These are phyloP conservation scores for Copsychus sechellarum DNA, from an alignment of 2,113 vertebrate species.

Conservation along the genomic window DNA sequence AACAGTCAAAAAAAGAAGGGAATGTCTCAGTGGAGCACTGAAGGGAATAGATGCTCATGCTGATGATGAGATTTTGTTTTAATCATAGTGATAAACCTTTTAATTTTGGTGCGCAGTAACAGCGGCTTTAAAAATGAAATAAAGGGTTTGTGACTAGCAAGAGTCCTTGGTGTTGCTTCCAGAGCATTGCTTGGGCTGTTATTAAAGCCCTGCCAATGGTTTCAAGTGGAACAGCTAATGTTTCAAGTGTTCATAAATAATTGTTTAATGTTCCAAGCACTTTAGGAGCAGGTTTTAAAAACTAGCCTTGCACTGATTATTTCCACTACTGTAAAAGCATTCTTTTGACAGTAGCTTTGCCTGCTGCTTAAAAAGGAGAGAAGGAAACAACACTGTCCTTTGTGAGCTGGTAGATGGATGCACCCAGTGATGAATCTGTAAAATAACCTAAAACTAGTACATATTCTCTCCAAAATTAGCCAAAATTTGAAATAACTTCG, in stretches of 20 bases:
- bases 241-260: slow-evolving; percentile 71
- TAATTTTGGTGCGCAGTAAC: slow-evolving; percentile 48
- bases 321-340: slow-evolving; percentile 47
- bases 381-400: not conserved
- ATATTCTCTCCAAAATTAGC: not conserved
- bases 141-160: slow-evolving; percentile 36
- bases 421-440: accelerated
- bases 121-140: slow-evolving; percentile 55
- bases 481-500: not conserved
- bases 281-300: slow-evolving; percentile 64
- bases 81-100: slow-evolving; percentile 61
- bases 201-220: slow-evolving; percentile 59
- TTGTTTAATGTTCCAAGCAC: slow-evolving; percentile 69
- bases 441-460: not conserved
- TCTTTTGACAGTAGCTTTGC: not conserved
- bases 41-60: not conserved
- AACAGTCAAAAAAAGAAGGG: not conserved
- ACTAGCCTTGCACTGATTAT: slow-evolving; percentile 51
- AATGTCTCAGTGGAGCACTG: slow-evolving; percentile 14
- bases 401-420: not conserved
- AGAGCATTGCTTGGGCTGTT: slow-evolving; percentile 54
- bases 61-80: slow-evolving; percentile 51
- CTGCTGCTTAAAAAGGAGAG: not conserved
- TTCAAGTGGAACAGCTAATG: slow-evolving; percentile 69
- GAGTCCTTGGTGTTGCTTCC: slow-evolving; percentile 59